Base-by-base conservation (phyloP, 2,113 vertebrate species). In the Onychorhynchus coronatus region DNA sequence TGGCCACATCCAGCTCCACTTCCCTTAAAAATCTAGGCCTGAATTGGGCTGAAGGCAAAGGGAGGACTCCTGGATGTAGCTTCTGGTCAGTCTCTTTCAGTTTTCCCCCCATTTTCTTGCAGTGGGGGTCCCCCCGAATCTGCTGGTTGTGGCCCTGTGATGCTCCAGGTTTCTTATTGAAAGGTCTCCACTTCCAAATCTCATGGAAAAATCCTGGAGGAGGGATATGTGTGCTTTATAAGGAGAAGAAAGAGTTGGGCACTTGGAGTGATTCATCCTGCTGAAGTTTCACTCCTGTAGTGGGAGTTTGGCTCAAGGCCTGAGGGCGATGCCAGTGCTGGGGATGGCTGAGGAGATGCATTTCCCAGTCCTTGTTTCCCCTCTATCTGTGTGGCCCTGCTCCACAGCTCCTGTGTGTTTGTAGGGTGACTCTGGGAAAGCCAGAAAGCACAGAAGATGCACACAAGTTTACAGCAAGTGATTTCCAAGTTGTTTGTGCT, bases 141-240 rank as follows among this genome's bases (percentile, higher is more conserved):
- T 12, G 8, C 17, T 22, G 37, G 8, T 7, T n/a, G 37, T 25
- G 59, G 17, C 63, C 0, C 0, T 19, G 49, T 0, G 8, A 4
- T 61, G n/a, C 63, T 52, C 23, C 17, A 17, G 20, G 37, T 46
- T 79, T 61, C 61, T 46, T 46, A 17, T 1, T 22, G 44, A 21
- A 89, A 42, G 33, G 7, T 83, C n/a, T 76, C 14, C 39, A 67
- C 37, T 71, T 61, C 14, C 24, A 55, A 12, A 23, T 27, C 55
- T 61, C 1, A 0, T 20, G 49, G 30, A 6, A 37, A 50, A 79
- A 47, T 35, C 59, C 59, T 63, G 47, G 42, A 31, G 28, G 20
- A 50, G 31, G 9, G 22, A 35, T 18, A 4, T 11, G 4, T 50
- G 44, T 66, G 72, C 53, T 93, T 77, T 62, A 7, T 5, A 33